phyloP scores from a whole-genome alignment of 2,888 invertebrate genomes.

The Aphelenchoides bicaudatus region DNA sequence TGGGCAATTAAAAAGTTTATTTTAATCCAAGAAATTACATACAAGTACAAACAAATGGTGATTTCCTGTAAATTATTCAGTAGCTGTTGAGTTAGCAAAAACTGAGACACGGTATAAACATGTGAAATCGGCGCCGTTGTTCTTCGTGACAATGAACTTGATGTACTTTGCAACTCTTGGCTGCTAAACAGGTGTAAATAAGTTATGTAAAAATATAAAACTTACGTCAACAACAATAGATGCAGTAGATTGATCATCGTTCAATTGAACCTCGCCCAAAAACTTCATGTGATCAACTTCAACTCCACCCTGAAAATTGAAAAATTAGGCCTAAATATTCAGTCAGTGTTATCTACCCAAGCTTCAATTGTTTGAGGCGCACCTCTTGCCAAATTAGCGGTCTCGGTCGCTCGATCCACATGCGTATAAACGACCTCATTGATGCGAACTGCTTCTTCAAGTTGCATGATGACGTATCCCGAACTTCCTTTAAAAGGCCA shows the following conservation, averaged over 20 bases:
- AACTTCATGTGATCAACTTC: background rate
- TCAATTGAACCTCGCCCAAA: background rate
- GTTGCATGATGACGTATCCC: background rate
- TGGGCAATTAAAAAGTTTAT: background rate
- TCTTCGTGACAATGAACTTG: slow-evolving; percentile 21
- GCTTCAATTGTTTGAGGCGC: slow-evolving; percentile 7
- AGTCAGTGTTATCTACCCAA: background rate
- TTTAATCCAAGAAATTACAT: background rate
- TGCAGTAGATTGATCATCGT: background rate
- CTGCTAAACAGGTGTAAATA: background rate
- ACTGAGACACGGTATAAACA: slow-evolving; percentile 21
- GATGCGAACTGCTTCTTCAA: background rate
- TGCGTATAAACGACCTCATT: slow-evolving; percentile 1
- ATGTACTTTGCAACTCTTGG: slow-evolving; percentile 14
- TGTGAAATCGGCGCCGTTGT: slow-evolving; percentile 21
- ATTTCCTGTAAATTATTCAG: no score
- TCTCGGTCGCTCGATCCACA: background rate
- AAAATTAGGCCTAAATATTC: no score
- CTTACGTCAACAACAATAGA: background rate
- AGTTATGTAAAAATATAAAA: background rate
- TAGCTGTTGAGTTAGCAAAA: slow-evolving; percentile 2
- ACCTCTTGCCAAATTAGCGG: background rate
- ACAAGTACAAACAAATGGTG: background rate
- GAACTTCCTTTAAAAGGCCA: background rate
- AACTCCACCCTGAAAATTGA: background rate